Base-by-base conservation (phyloP, 2,113 vertebrate species). In the Astatotilapia flaviijosephi region DNA sequence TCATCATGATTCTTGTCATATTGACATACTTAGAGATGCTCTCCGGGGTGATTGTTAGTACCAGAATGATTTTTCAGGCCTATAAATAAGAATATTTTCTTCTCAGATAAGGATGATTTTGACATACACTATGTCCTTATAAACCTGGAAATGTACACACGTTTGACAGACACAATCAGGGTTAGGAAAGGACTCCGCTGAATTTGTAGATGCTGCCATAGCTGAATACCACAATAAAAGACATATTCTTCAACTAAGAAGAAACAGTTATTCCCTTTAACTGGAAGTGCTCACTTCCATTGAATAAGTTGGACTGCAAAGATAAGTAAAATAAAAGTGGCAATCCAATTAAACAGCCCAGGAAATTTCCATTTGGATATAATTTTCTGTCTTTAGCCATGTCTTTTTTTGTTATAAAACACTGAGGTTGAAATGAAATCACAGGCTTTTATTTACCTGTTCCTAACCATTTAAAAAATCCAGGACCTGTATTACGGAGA, bases 341-440 rank as follows among this genome's bases (percentile, higher is more conserved):
- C 94, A 93, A 95, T 96, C 95, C 95, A 97, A 97, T 97, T 97
- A 97, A 96, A 96, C 91, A 95, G 91, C 70, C 89, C 80, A 88
- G 65, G 90, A 95, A 91, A 93, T 96, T 94, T 96, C 90, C 92
- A 93, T 96, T 94, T 91, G 88, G 91, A 93, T 93, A 93, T 93
- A 85, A 86, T 92, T 94, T 93, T 82, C 89, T 94, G 92, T 93
- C 90, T 94, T 92, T 91, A 92, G 82, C 90, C 90, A 88, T 86
- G 86, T 93, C 92, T 94, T 95, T 94, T 75, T 97, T 96, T 97
- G 95, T 96, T 92, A 94, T 93, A 85, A 91, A 94, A 95, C 94
- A 93, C 93, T 95, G 93, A 86, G 87, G 93, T 94, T 93, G 92
- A 96, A 96, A 96, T 96, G 93, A 96, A 96, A 96, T 96, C 96